Evolutionary conservation across 1,140 invertebrate species (phyloP).

Genomic region (Helicorthomorpha holstii): DNA sequence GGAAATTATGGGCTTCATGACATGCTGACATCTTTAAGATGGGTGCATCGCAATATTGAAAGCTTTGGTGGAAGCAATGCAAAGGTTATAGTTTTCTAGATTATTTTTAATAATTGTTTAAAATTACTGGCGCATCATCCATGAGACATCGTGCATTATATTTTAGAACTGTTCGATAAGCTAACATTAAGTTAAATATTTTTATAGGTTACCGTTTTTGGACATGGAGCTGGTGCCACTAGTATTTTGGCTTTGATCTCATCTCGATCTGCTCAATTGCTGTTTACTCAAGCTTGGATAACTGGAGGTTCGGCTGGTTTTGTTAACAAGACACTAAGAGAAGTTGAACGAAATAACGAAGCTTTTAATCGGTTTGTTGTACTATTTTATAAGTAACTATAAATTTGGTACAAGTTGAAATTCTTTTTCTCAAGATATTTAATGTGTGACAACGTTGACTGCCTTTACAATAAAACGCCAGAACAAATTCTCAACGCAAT

Average conservation of each 20-base stretch:
- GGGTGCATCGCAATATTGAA: constrained; percentile 59
- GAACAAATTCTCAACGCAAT: not conserved
- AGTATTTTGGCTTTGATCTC: constrained; percentile 48
- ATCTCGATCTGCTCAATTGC: constrained; percentile 26
- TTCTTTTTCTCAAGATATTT: not conserved
- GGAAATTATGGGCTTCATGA: constrained; percentile 78
- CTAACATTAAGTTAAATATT: not conserved
- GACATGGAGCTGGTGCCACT: constrained; percentile 59
- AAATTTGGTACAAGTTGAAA: not conserved
- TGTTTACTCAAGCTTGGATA: constrained; percentile 52
- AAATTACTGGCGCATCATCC: not conserved
- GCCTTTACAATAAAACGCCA: not conserved
- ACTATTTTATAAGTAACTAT: not conserved
- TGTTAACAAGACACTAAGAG: constrained; percentile 1
- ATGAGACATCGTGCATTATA: not conserved
- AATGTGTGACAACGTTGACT: not conserved
- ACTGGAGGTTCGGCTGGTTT: constrained; percentile 38
- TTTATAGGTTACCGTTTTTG: constrained; percentile 51
- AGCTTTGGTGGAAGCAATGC: constrained; percentile 60
- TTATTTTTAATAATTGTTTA: not conserved
- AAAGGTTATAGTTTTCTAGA: constrained; percentile 5
- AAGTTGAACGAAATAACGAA: not conserved
- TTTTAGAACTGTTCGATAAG: not conserved
- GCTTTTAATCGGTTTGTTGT: not conserved
- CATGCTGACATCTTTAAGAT: constrained; percentile 52